These are phyloP conservation scores for Meghimatium bilineatum DNA, from an alignment of 2,888 invertebrate genomes.

Conservation along the genomic window DNA sequence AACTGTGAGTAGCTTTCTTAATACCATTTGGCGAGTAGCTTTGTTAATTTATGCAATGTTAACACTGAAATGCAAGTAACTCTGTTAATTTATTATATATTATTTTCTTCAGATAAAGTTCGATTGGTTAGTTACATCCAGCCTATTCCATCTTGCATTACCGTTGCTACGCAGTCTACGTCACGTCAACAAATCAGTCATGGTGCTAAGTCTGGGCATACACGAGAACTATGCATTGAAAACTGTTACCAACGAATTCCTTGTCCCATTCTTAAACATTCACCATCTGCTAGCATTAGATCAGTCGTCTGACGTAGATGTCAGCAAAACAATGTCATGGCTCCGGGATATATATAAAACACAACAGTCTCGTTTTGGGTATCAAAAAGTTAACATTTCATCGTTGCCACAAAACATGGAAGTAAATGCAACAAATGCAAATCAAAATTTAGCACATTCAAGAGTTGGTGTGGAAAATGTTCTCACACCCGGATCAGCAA, in stretches of 20 bases:
- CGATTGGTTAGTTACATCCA: not conserved
- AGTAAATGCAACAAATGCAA: too few relatives aligned
- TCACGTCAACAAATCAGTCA: slow-evolving; percentile 15
- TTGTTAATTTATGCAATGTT: too few relatives aligned
- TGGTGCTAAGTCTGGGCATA: slow-evolving; percentile 39
- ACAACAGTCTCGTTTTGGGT: too few relatives aligned
- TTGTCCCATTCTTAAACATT: slow-evolving; percentile 29
- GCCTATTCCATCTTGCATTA: not conserved
- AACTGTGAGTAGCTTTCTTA: too few relatives aligned
- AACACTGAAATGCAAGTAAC: too few relatives aligned
- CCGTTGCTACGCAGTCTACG: not conserved
- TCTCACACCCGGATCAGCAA: not conserved
- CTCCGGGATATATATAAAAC: not conserved
- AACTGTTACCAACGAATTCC: not conserved
- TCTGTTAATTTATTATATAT: not conserved
- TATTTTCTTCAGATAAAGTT: not conserved
- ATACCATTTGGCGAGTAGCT: too few relatives aligned
- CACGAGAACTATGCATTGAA: slow-evolving; percentile 26
- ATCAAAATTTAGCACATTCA: too few relatives aligned
- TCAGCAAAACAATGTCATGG: not conserved
- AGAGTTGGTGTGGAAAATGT: not conserved
- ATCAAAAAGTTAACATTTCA: not conserved
- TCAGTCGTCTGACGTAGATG: not conserved
- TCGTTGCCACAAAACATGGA: too few relatives aligned
- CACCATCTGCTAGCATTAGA: slow-evolving; percentile 3